Conservation (phyloP, 92 coral and sea anemone species). For the Actinernus sp. region DNA sequence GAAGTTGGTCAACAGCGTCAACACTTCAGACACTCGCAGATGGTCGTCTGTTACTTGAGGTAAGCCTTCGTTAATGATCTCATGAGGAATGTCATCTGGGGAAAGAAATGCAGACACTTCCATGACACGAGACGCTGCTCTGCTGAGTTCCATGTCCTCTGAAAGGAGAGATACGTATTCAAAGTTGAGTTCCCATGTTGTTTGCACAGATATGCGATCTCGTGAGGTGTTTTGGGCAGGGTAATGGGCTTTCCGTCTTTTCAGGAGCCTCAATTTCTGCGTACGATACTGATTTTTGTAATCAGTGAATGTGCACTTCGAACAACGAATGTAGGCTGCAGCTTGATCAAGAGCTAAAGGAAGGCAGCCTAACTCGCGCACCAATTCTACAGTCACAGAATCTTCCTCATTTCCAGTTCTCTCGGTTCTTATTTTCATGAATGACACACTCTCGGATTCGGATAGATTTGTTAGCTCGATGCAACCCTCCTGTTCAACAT, state of each 20-base stretch:
- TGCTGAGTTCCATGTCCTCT: slow-evolving; percentile 37
- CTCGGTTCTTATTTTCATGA: slow-evolving; percentile 46
- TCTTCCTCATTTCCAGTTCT: slow-evolving; percentile 16
- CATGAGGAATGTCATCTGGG: slow-evolving; percentile 82
- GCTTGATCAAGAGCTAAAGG: slow-evolving; percentile 94
- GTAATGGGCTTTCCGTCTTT: slow-evolving; percentile 50
- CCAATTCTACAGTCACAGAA: slow-evolving; percentile 23
- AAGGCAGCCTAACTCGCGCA: slow-evolving; percentile 75
- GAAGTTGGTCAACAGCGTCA: slow-evolving; percentile 77
- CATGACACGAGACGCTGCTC: slow-evolving; percentile 55
- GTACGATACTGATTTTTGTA: slow-evolving; percentile 60
- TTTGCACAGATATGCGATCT: slow-evolving; percentile 74
- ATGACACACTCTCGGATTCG: slow-evolving; percentile 61
- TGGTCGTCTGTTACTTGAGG: slow-evolving; percentile 36
- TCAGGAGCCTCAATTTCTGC: slow-evolving; percentile 50
- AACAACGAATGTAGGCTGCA: slow-evolving; percentile 66
- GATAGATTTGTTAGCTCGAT: slow-evolving; percentile 54
- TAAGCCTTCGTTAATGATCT: slow-evolving; percentile 78
- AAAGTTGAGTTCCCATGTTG: slow-evolving; percentile 88
- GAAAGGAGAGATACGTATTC: slow-evolving; percentile 40
- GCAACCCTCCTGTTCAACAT: slow-evolving; percentile 49
- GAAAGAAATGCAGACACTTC: slow-evolving; percentile 75
- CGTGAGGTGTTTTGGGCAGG: slow-evolving; percentile 65
- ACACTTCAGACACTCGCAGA: slow-evolving; percentile 36
- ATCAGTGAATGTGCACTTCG: slow-evolving; percentile 28